A percentile compares a stretch with the other conserved stretches of the same genome.
Evolutionary conservation across 2,888 invertebrate species (phyloP).

Genomic region (Hermodice carunculata): DNA sequence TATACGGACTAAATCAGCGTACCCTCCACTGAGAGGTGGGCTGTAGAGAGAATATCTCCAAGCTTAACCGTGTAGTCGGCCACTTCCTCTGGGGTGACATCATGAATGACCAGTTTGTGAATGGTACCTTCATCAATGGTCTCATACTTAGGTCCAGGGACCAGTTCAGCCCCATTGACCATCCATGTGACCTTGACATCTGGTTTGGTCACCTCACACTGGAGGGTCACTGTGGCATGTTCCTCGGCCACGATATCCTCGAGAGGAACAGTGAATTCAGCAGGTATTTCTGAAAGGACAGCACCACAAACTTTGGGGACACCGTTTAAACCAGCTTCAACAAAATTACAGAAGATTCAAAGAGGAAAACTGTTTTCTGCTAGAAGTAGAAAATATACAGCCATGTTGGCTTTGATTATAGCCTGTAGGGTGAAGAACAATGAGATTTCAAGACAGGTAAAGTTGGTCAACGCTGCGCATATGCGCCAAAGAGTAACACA

Average conservation of each 20-base stretch:
- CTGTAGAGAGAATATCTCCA: constrained; percentile 47
- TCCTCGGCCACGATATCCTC: constrained; percentile 56
- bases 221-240: constrained; percentile 60
- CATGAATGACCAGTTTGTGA: constrained; percentile 71
- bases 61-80: constrained; percentile 55
- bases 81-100: constrained; percentile 75
- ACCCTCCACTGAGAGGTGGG: constrained; percentile 50
- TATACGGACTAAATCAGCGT: too few relatives aligned
- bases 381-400: too few relatives aligned
- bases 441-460: too few relatives aligned
- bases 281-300: constrained; percentile 64
- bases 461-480: too few relatives aligned
- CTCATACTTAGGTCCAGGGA: constrained; percentile 52
- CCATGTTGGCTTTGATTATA: too few relatives aligned
- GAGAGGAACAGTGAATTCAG: constrained; percentile 62
- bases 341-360: too few relatives aligned
- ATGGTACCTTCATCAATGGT: constrained; percentile 27
- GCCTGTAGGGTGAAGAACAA: too few relatives aligned
- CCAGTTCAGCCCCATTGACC: constrained; percentile 62
- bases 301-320: too few relatives aligned
- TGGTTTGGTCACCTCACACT: constrained; percentile 59
- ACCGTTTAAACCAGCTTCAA: too few relatives aligned
- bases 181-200: constrained; percentile 60
- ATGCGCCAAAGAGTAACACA: too few relatives aligned
- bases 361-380: too few relatives aligned